These are phyloP conservation scores for Camarhynchus parvulus DNA, from an alignment of 2,113 vertebrate genomes.

Conservation along the genomic window DNA sequence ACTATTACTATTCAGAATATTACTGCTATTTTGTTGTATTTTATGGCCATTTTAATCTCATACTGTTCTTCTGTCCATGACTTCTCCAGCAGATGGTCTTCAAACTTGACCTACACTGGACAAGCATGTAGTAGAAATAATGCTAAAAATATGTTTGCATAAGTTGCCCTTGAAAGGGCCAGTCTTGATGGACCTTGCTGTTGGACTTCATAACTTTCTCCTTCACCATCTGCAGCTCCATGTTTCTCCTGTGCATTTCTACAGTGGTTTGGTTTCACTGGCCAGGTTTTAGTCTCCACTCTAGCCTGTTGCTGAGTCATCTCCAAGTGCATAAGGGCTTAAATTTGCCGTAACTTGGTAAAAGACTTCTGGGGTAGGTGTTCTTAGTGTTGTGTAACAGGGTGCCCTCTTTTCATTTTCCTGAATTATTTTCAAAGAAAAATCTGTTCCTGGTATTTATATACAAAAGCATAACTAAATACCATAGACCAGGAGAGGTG, in stretches of 20 bases:
- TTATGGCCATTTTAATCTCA: neutral
- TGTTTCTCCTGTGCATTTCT: neutral
- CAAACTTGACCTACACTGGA: neutral
- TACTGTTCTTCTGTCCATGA: neutral
- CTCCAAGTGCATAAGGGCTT: neutral
- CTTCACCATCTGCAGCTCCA: neutral
- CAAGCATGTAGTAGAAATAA: neutral
- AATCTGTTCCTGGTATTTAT: neutral
- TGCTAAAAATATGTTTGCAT: neutral
- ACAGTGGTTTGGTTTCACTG: neutral
- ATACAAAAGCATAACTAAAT: neutral
- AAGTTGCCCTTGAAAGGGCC: neutral
- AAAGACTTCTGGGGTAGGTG: neutral
- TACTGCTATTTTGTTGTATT: neutral
- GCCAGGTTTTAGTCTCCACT: neutral
- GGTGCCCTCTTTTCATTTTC: neutral
- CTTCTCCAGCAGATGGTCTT: neutral
- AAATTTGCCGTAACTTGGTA: neutral
- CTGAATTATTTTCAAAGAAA: neutral
- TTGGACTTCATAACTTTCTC: neutral
- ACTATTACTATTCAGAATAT: neutral
- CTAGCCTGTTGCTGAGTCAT: neutral
- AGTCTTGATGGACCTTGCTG: accelerated
- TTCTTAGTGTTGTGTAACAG: neutral
- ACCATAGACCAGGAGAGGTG: neutral